A percentile compares a stretch with the other conserved stretches of the same genome.
phyloP scores from a whole-genome alignment of 2,797 vertebrate species.

The Artibeus lituratus region DNA sequence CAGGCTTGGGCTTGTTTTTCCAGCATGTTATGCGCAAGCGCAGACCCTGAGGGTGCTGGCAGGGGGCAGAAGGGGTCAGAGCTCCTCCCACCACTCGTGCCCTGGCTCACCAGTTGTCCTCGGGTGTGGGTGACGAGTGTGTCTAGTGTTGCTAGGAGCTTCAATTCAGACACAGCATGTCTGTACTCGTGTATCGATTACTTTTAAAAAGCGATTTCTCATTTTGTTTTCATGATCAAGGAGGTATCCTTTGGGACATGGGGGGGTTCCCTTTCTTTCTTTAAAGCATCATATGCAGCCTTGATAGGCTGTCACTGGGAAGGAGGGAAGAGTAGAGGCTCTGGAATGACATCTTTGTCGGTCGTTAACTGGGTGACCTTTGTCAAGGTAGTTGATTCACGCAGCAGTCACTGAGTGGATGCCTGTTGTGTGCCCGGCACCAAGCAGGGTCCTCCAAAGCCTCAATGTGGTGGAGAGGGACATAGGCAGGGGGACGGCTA shows the following conservation, averaged over 20 bases:
- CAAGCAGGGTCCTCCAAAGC: neutral
- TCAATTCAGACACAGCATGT: neutral
- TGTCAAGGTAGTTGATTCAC: neutral
- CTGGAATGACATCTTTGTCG: neutral
- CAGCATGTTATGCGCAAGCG: rapidly evolving
- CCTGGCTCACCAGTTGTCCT: rapidly evolving
- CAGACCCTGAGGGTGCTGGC: rapidly evolving
- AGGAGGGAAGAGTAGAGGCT: neutral
- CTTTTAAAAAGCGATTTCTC: neutral
- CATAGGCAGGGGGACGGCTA: rapidly evolving
- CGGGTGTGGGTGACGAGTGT: neutral
- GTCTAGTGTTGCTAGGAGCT: neutral
- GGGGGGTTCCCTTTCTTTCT: neutral
- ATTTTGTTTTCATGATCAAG: neutral
- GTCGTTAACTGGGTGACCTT: neutral
- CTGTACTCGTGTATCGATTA: neutral
- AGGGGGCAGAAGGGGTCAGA: rapidly evolving
- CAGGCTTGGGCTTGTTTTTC: neutral
- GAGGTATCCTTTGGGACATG: neutral
- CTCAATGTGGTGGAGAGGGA: neutral
- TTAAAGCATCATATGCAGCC: neutral
- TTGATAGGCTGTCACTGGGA: neutral
- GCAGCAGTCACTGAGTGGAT: neutral
- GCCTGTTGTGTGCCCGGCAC: neutral
- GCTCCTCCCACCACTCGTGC: rapidly evolving